Evolutionary conservation across 2,888 invertebrate species (phyloP).

Genomic region (Ochropleura leucogaster): DNA sequence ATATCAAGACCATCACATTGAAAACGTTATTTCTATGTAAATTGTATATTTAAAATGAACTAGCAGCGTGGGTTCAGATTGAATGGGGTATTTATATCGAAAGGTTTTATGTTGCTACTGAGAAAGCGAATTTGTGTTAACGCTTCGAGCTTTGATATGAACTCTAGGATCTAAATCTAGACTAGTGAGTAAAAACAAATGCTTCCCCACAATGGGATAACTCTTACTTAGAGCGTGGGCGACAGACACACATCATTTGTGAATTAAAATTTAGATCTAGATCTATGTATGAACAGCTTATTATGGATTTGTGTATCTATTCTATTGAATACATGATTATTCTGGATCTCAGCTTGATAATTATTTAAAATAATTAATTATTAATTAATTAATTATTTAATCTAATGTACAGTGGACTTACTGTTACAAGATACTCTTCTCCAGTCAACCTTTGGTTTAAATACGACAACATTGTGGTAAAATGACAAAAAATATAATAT

Average conservation of each 20-base stretch:
- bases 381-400: no score
- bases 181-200: background rate
- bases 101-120: conserved; percentile 27
- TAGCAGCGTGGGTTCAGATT: conserved; percentile 19
- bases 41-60: conserved; percentile 46
- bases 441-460: no score
- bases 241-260: background rate
- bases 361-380: no score
- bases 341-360: background rate
- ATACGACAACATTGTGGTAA: no score
- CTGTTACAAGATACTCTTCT: no score
- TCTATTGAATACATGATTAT: background rate
- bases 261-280: background rate
- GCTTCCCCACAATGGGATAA: background rate
- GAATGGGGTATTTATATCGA: conserved; percentile 37
- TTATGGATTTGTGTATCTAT: background rate
- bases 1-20: conserved; percentile 46
- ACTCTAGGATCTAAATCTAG: background rate
- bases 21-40: conserved; percentile 57
- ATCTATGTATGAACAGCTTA: background rate
- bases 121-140: conserved; percentile 27
- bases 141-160: conserved; percentile 19
- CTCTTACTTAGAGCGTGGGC: rapidly evolving
- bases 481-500: no score
- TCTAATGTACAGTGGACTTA: no score